Conservation (phyloP, 2,797 vertebrate species). For the Sylvilagus floridanus region DNA sequence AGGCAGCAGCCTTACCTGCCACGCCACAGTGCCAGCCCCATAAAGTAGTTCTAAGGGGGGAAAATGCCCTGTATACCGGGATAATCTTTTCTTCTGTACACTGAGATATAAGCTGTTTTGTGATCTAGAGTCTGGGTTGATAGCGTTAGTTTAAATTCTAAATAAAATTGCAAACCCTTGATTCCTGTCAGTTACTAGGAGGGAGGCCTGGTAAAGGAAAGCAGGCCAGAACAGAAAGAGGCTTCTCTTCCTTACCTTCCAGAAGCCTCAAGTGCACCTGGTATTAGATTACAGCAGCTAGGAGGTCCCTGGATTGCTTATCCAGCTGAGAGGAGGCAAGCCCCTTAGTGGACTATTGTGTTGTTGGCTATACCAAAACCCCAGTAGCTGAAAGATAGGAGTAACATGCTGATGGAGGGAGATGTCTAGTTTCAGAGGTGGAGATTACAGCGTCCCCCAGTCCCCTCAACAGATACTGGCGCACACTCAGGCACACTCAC, state of each 20-base stretch:
- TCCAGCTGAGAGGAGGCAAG: not conserved
- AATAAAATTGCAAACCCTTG: conserved; percentile 21
- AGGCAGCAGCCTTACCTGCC: too few species aligned
- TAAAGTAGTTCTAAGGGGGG: not conserved
- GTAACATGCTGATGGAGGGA: not conserved
- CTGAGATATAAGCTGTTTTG: not conserved
- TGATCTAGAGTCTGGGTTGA: not conserved
- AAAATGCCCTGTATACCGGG: not conserved
- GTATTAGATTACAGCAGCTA: not conserved
- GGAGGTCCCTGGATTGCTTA: not conserved
- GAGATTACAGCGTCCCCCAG: not conserved
- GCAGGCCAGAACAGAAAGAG: not conserved
- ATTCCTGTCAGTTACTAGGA: not conserved
- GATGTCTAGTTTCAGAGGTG: not conserved
- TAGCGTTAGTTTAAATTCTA: conserved; percentile 7
- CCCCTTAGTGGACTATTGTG: not conserved
- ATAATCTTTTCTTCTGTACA: not conserved
- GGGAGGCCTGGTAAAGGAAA: not conserved
- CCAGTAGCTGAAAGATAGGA: not conserved
- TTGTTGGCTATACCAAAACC: not conserved
- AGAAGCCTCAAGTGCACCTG: not conserved
- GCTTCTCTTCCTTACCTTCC: not conserved
- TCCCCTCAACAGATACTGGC: not conserved
- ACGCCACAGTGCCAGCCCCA: too few species aligned
- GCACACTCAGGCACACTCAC: not conserved